phyloP scores from a whole-genome alignment of 2,113 vertebrate genomes.

The Odocoileus virginianus region DNA sequence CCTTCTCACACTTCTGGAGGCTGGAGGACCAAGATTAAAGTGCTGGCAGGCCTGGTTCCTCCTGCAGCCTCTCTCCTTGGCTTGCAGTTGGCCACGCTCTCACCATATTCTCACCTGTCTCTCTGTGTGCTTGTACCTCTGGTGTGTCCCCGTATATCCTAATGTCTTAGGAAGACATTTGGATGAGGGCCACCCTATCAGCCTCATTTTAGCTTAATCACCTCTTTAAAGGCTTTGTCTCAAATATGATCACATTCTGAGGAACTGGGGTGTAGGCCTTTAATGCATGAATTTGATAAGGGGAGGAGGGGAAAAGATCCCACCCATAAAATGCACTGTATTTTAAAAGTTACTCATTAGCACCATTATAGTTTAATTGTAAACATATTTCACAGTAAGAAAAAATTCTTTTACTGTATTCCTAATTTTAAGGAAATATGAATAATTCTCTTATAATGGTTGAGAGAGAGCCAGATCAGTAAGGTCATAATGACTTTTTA shows the following conservation, averaged over 20 bases:
- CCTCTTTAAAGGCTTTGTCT: neutral
- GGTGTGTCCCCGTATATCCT: neutral
- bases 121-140: neutral
- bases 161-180: neutral
- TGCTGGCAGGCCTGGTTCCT: neutral
- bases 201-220: neutral
- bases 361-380: neutral
- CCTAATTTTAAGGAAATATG: conserved; percentile 7
- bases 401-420: neutral
- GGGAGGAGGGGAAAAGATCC: neutral
- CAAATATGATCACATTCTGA: neutral
- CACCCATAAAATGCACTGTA: neutral
- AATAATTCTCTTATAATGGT: neutral
- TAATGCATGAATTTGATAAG: neutral
- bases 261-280: neutral
- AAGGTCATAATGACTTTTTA: neutral
- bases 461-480: neutral
- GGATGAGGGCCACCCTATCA: neutral
- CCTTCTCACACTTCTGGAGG: neutral
- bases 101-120: neutral
- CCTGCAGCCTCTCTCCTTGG: neutral
- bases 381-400: neutral
- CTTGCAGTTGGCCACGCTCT: neutral
- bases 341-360: conserved; percentile 1
- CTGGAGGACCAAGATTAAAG: neutral